Percentiles rank a stretch among this genome's conserved stretches.
These are phyloP conservation scores for Hirudo medicinalis DNA, from an alignment of 1,140 invertebrate genomes.

Conservation along the genomic window DNA sequence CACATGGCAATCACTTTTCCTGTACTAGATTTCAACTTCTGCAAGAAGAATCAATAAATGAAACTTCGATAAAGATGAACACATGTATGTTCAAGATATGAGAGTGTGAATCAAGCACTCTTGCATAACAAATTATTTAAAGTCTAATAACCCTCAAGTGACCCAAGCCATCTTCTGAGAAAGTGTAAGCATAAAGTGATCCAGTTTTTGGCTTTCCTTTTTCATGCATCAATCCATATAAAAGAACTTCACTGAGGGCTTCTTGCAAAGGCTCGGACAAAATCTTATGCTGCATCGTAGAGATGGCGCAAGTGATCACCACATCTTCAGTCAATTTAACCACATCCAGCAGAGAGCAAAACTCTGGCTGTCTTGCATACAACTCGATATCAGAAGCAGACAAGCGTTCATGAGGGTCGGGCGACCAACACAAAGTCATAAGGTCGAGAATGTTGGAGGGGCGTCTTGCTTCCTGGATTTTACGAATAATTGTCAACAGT, in stretches of 20 bases:
- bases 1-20: slow-evolving; percentile 15
- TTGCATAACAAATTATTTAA: not conserved
- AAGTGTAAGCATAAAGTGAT: slow-evolving; percentile 15
- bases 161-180: not conserved
- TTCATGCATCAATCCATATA: not conserved
- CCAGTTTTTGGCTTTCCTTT: slow-evolving; percentile 1
- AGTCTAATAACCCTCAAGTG: slow-evolving; percentile 9
- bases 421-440: slow-evolving; percentile 89
- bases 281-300: not conserved
- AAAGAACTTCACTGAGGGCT: not conserved
- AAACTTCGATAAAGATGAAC: not conserved
- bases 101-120: too few species aligned
- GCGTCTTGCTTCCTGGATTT: not conserved
- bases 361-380: slow-evolving; percentile 79
- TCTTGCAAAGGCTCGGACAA: not conserved
- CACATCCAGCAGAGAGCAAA: slow-evolving; percentile 71
- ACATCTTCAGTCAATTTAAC: slow-evolving; percentile 4
- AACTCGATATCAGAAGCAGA: slow-evolving; percentile 83
- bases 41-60: not conserved
- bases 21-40: slow-evolving; percentile 8
- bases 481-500: too few species aligned
- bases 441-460: slow-evolving; percentile 71
- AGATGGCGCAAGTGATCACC: slow-evolving; percentile 5
- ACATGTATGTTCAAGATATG: too few species aligned
- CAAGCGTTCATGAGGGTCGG: slow-evolving; percentile 69